phyloP scores from a whole-genome alignment of 2,888 invertebrate genomes.

The Pterostichus niger region DNA sequence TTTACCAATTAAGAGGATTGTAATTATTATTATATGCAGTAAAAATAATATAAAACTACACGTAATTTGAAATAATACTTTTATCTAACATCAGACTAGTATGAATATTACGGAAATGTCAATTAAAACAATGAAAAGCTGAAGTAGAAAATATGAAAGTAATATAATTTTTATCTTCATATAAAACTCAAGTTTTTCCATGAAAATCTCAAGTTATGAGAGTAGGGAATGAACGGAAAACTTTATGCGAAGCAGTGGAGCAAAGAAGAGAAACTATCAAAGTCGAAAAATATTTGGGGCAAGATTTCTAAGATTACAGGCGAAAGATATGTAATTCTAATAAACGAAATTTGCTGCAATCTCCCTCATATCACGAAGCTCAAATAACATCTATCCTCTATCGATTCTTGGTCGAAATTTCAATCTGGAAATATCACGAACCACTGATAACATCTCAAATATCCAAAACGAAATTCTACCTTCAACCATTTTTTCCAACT shows the following conservation, averaged over 20 bases:
- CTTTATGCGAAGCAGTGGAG: constrained; percentile 7
- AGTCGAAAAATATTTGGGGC: constrained; percentile 47
- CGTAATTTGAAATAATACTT: too few relatives aligned
- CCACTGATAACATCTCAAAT: constrained; percentile 40
- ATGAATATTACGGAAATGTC: constrained; percentile 1
- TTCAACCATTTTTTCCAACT: constrained; percentile 27
- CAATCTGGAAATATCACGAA: constrained; percentile 53
- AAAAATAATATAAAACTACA: too few relatives aligned
- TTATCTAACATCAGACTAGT: too few relatives aligned
- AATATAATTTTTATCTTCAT: constrained; percentile 31
- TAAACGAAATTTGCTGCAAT: constrained; percentile 54
- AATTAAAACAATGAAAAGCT: constrained; percentile 9
- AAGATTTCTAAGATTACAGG: constrained; percentile 49
- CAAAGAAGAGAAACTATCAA: constrained; percentile 38
- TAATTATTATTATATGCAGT: too few relatives aligned
- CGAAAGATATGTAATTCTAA: constrained; percentile 53
- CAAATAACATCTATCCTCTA: constrained; percentile 49
- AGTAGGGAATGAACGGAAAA: constrained; percentile 24
- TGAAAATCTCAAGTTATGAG: constrained; percentile 22
- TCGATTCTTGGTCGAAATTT: constrained; percentile 46
- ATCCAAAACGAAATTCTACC: constrained; percentile 46
- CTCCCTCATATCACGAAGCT: constrained; percentile 47
- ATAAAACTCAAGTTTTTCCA: constrained; percentile 7
- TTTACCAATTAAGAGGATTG: too few relatives aligned
- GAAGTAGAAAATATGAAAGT: constrained; percentile 8